These are phyloP conservation scores for Chrysemys picta DNA, from an alignment of 2,113 vertebrate species.

Conservation along the genomic window DNA sequence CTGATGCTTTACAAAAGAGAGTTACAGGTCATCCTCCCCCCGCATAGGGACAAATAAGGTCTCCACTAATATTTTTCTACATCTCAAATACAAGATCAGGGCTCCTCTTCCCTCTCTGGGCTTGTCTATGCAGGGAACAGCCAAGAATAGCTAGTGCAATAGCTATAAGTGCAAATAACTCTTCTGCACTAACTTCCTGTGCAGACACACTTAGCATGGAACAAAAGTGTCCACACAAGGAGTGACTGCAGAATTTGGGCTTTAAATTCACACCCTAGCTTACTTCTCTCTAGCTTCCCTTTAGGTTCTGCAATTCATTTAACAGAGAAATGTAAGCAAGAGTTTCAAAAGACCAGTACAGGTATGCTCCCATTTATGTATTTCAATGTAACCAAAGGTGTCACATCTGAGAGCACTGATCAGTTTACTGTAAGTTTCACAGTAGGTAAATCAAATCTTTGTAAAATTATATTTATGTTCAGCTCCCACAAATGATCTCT, in stretches of 20 bases:
- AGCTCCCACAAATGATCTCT: not conserved
- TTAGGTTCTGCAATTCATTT: not conserved
- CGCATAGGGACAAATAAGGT: not conserved
- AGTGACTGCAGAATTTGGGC: not conserved
- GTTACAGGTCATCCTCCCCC: not conserved
- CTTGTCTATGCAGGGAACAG: not conserved
- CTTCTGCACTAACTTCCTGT: not conserved
- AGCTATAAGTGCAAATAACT: not conserved
- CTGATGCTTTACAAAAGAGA: accelerated
- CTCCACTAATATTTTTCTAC: not conserved
- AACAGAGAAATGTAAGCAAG: not conserved
- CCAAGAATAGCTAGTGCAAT: not conserved
- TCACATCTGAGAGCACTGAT: not conserved
- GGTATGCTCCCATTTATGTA: not conserved
- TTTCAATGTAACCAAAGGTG: not conserved
- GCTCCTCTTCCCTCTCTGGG: not conserved
- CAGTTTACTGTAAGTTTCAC: not conserved
- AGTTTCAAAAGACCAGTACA: not conserved
- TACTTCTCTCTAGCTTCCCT: not conserved
- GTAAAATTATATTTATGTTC: not conserved
- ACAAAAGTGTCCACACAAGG: not conserved
- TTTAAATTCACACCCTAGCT: not conserved
- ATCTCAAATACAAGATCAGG: not conserved
- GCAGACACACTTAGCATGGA: not conserved
- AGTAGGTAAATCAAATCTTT: conserved; percentile 12